Percentiles rank a stretch among this genome's conserved stretches.
phyloP scores from a whole-genome alignment of 2,797 vertebrate species.

The Hippoglossus hippoglossus region DNA sequence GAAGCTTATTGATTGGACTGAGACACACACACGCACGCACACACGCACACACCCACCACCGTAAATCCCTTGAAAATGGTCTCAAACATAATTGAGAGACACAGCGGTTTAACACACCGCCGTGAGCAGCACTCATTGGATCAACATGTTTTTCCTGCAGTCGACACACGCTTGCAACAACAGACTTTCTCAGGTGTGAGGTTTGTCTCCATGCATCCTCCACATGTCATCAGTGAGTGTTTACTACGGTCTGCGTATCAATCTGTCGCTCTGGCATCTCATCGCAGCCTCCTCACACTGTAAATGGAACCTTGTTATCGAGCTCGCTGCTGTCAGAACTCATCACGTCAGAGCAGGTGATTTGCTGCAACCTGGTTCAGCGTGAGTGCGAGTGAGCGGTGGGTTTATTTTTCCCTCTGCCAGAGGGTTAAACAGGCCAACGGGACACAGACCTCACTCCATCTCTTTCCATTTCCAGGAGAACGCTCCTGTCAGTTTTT shows the following conservation, averaged over 20 bases:
- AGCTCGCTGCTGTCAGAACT: conserved; percentile 53
- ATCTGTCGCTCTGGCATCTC: conserved; percentile 45
- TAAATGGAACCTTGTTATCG: conserved; percentile 57
- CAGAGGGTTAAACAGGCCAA: conserved; percentile 27
- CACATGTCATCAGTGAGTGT: conserved; percentile 25
- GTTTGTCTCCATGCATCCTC: conserved; percentile 19
- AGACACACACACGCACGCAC: conserved; percentile 23
- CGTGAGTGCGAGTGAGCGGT: conserved; percentile 12
- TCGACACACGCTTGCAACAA: conserved; percentile 20
- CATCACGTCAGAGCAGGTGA: conserved; percentile 56
- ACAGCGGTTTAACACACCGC: conserved; percentile 43
- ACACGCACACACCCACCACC: conserved; percentile 8
- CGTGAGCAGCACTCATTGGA: conserved; percentile 29
- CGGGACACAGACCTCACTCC: conserved; percentile 16
- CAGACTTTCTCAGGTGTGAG: conserved; percentile 8
- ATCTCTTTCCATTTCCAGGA: conserved; percentile 17
- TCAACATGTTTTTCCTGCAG: conserved; percentile 54
- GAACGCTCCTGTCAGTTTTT: background rate
- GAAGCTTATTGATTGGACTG: conserved; percentile 62
- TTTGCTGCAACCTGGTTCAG: conserved; percentile 36
- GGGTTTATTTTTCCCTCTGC: conserved; percentile 25
- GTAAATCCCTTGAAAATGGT: conserved; percentile 56
- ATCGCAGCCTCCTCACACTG: conserved; percentile 35
- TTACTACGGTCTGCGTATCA: conserved; percentile 25
- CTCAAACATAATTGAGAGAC: conserved; percentile 63